Percentiles rank a stretch among this genome's conserved stretches.
Conservation (phyloP, 1,140 invertebrate species). For the Ganaspis sp. region DNA sequence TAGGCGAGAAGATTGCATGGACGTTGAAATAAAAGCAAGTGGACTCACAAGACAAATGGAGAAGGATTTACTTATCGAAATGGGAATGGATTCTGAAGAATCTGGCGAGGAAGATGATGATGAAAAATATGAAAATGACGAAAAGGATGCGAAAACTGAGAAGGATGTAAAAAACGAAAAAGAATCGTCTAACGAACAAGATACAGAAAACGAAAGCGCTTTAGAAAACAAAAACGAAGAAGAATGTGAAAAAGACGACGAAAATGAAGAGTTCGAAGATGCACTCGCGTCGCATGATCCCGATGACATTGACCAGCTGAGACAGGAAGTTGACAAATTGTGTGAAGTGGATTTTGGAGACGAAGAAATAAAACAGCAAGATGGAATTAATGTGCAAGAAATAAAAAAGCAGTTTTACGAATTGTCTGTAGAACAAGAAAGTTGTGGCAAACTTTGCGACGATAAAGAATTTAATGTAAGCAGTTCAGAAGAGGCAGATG, state of each 20-base stretch:
- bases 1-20: conserved; percentile 88
- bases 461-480: neutral
- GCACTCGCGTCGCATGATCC: conserved; percentile 40
- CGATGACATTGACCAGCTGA: conserved; percentile 58
- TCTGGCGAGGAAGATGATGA: conserved; percentile 59
- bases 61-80: conserved; percentile 81
- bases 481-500: neutral
- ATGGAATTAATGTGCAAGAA: neutral
- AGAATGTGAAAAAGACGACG: conserved; percentile 64
- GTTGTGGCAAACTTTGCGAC: neutral
- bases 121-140: conserved; percentile 63
- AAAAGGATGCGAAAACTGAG: too few species aligned
- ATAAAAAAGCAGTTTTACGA: neutral
- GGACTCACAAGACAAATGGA: conserved; percentile 92
- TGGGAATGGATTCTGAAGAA: conserved; percentile 73
- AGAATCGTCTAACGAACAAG: too few species aligned
- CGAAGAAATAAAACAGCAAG: neutral
- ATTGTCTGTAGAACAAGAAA: neutral
- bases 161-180: conserved; percentile 64
- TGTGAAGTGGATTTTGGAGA: neutral
- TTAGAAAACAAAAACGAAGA: too few species aligned
- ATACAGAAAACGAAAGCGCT: too few species aligned
- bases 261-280: conserved; percentile 63
- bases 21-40: conserved; percentile 93
- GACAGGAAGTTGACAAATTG: conserved; percentile 61